Evolutionary conservation across 2,797 vertebrate species (phyloP).

Genomic region (Hydrophis major): DNA sequence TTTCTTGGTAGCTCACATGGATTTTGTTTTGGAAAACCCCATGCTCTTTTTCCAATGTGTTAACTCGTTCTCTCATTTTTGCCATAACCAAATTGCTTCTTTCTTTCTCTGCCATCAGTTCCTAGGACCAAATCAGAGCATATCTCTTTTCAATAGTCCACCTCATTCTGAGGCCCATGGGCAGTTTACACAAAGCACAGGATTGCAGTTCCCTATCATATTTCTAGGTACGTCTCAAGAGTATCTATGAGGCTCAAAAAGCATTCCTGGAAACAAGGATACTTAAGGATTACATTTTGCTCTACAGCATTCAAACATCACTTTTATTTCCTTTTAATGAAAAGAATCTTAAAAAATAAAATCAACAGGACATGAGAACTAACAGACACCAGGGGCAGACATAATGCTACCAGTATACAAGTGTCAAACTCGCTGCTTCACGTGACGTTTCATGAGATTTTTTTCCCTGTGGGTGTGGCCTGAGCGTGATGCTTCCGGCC

Average conservation of each 20-base stretch:
- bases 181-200: neutral
- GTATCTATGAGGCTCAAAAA: neutral
- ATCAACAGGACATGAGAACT: neutral
- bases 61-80: constrained; percentile 87
- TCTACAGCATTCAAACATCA: neutral
- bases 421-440: too few relatives aligned
- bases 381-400: neutral
- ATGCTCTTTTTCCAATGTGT: constrained; percentile 88
- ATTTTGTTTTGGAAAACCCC: constrained; percentile 89
- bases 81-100: constrained; percentile 81
- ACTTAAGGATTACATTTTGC: neutral
- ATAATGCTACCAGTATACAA: neutral
- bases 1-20: constrained; percentile 87
- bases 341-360: neutral
- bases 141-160: neutral
- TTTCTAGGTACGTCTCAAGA: neutral
- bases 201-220: neutral
- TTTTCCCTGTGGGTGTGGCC: too few relatives aligned
- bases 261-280: neutral
- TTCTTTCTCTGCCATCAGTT: constrained; percentile 93
- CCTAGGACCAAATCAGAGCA: constrained; percentile 65
- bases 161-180: neutral
- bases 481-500: too few relatives aligned
- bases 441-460: too few relatives aligned
- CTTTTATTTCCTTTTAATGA: neutral